Conservation (phyloP, 2,888 invertebrate genomes). For the Oeneis ivallda region DNA sequence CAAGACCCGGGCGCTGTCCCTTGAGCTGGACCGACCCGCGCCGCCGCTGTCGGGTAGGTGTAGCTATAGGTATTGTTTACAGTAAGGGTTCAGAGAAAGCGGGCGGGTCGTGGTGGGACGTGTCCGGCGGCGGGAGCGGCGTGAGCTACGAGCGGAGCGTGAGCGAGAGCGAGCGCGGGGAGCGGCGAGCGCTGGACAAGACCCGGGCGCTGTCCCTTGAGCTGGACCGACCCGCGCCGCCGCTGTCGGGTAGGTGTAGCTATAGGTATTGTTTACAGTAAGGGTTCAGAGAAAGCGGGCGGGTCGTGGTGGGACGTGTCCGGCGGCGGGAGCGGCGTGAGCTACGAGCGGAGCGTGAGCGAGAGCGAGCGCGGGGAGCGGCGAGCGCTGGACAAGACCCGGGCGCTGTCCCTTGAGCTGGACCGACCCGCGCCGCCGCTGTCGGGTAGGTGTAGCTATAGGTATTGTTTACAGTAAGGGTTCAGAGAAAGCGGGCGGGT, state of each 20-base stretch:
- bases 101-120: constrained; percentile 70
- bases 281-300: too few species aligned
- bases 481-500: too few species aligned
- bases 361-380: constrained; percentile 62
- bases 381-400: constrained; percentile 77
- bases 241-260: constrained; percentile 28
- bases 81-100: constrained; percentile 48
- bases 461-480: too few species aligned
- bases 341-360: constrained; percentile 82
- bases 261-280: too few species aligned
- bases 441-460: constrained; percentile 26
- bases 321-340: constrained; percentile 54
- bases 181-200: constrained; percentile 71
- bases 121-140: constrained; percentile 62
- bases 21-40: constrained; percentile 85
- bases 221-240: constrained; percentile 81
- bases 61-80: too few species aligned
- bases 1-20: constrained; percentile 85
- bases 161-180: constrained; percentile 70
- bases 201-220: constrained; percentile 87
- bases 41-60: constrained; percentile 34
- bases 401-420: constrained; percentile 87
- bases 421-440: constrained; percentile 78
- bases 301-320: too few species aligned
- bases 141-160: constrained; percentile 81